Evolutionary conservation across 2,797 vertebrate species (phyloP).

Genomic region (Aldrovandia affinis): DNA sequence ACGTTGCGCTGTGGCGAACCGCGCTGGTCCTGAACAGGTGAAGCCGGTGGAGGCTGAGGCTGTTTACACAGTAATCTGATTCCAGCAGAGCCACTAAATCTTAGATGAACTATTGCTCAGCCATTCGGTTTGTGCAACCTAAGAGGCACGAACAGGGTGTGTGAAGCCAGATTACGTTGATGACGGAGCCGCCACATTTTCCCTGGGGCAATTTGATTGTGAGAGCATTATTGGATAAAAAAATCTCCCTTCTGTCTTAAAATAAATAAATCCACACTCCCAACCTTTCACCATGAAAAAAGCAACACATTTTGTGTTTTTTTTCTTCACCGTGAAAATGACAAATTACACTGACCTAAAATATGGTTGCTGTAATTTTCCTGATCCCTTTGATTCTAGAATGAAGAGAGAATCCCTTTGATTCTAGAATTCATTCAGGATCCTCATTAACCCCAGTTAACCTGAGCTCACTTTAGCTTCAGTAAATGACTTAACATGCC

Average conservation of each 20-base stretch:
- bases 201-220: background rate
- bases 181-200: background rate
- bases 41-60: background rate
- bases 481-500: conserved; percentile 16
- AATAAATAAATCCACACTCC: conserved; percentile 12
- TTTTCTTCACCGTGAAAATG: too few relatives aligned
- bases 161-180: background rate
- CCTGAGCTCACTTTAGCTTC: conserved; percentile 11
- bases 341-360: background rate
- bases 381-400: background rate
- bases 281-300: background rate
- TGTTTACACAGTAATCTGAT: background rate
- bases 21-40: background rate
- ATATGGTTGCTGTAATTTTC: background rate
- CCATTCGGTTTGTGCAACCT: background rate
- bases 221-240: background rate
- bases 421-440: background rate
- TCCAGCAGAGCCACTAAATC: background rate
- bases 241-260: conserved; percentile 7
- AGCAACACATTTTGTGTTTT: background rate
- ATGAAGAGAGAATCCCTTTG: background rate
- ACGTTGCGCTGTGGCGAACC: too few relatives aligned
- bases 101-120: background rate
- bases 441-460: background rate
- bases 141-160: background rate